phyloP scores from a whole-genome alignment of 2,113 vertebrate species.

The Paedocypris sp. region DNA sequence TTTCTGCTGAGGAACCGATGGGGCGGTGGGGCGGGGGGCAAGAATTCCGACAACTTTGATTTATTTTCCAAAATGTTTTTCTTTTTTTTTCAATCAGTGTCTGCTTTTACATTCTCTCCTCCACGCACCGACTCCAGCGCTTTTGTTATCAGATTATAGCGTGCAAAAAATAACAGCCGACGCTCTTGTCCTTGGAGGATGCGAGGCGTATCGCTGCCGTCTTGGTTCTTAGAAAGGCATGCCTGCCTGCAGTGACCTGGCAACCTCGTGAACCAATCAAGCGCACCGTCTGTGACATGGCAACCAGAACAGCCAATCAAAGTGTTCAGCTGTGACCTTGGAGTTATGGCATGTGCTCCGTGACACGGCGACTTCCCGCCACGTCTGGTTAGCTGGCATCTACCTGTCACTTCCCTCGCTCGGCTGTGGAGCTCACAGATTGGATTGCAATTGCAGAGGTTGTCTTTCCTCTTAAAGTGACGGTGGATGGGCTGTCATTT shows the following conservation, averaged over 20 bases:
- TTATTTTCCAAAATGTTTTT: not conserved
- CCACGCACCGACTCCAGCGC: not conserved
- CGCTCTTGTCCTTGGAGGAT: not conserved
- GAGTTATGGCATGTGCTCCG: constrained; percentile 11
- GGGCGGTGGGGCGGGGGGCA: constrained; percentile 1
- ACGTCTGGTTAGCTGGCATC: constrained; percentile 27
- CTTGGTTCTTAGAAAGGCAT: not conserved
- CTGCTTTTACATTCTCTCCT: not conserved
- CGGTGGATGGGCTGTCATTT: not conserved
- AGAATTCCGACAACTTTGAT: not conserved
- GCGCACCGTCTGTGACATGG: constrained; percentile 37
- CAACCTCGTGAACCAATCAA: constrained; percentile 12
- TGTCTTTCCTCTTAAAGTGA: constrained; percentile 9
- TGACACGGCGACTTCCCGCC: constrained; percentile 38
- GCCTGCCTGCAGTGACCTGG: constrained; percentile 23
- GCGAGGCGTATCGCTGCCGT: not conserved
- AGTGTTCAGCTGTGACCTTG: constrained; percentile 39
- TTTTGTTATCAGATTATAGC: not conserved
- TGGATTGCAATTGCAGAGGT: constrained; percentile 10
- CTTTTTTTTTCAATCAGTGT: not conserved
- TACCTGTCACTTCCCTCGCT: constrained; percentile 29
- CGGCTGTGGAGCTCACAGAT: constrained; percentile 16
- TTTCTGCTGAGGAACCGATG: not conserved
- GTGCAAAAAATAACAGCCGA: not conserved
- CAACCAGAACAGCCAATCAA: constrained; percentile 36